Evolutionary conservation across 2,888 invertebrate species (phyloP).

Genomic region (Cosmia pyralina): DNA sequence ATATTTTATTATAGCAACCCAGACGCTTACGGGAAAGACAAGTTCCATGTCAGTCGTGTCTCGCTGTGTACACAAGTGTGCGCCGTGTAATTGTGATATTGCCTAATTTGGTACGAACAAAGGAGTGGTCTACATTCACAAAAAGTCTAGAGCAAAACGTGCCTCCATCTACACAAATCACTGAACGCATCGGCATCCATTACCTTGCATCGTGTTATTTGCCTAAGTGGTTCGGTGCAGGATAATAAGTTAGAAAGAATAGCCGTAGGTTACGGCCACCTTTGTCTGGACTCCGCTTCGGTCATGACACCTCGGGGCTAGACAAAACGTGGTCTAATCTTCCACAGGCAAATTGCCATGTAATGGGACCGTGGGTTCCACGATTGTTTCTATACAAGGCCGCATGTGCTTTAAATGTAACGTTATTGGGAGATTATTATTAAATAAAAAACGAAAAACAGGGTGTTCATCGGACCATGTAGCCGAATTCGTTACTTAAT

Average conservation of each 20-base stretch:
- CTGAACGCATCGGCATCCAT: conserved; percentile 71
- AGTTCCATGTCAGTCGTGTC: conserved; percentile 74
- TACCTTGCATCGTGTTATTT: conserved; percentile 78
- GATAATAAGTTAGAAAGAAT: conserved; percentile 79
- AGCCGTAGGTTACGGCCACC: conserved; percentile 71
- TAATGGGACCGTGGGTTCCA: conserved; percentile 62
- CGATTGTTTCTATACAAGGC: conserved; percentile 45
- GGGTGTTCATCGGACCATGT: conserved; percentile 75
- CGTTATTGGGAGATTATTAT: conserved; percentile 40
- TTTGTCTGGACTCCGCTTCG: conserved; percentile 73
- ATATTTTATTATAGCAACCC: conserved; percentile 70
- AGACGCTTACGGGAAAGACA: conserved; percentile 79
- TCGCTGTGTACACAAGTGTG: conserved; percentile 83
- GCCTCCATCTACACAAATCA: conserved; percentile 65
- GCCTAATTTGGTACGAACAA: conserved; percentile 78
- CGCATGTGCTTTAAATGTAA: conserved; percentile 32
- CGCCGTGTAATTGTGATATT: conserved; percentile 72
- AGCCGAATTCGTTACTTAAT: conserved; percentile 53
- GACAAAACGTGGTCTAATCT: conserved; percentile 74
- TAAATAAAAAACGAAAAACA: conserved; percentile 54
- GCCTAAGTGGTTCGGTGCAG: conserved; percentile 75
- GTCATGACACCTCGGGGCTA: conserved; percentile 78
- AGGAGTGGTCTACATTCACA: conserved; percentile 56
- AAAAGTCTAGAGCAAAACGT: conserved; percentile 55
- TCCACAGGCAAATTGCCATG: conserved; percentile 69